Conservation (phyloP, 2,797 vertebrate genomes). For the Pangasius krempfi region DNA sequence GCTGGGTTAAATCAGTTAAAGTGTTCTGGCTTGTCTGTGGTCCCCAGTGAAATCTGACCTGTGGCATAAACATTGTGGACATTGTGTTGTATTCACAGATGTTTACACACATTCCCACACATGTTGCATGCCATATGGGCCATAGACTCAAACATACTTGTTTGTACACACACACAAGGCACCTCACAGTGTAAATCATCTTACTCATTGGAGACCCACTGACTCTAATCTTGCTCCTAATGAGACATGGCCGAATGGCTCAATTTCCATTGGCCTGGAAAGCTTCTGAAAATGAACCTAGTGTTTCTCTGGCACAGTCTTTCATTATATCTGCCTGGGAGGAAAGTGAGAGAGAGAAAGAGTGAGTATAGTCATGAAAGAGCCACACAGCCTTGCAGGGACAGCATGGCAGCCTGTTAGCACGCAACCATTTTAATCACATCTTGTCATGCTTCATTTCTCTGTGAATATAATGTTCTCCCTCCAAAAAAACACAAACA, state of each 20-base stretch:
- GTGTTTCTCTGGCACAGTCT: slow-evolving; percentile 58
- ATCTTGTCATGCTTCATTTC: slow-evolving; percentile 60
- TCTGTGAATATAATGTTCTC: slow-evolving; percentile 45
- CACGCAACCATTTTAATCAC: slow-evolving; percentile 62
- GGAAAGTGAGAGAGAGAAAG: slow-evolving; percentile 34
- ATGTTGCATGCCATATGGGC: slow-evolving; percentile 24
- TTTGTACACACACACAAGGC: slow-evolving; percentile 47
- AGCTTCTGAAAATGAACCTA: slow-evolving; percentile 58
- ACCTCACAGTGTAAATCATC: slow-evolving; percentile 55
- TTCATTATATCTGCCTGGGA: slow-evolving; percentile 54
- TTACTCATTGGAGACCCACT: slow-evolving; percentile 52
- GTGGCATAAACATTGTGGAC: slow-evolving; percentile 42
- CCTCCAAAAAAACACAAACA: slow-evolving; percentile 32
- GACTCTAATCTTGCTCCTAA: slow-evolving; percentile 59
- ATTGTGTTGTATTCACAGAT: slow-evolving; percentile 10
- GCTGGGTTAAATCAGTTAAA: slow-evolving; percentile 53
- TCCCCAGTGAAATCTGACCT: slow-evolving; percentile 26
- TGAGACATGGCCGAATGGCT: slow-evolving; percentile 59
- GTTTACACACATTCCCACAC: slow-evolving; percentile 41
- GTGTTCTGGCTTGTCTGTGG: slow-evolving; percentile 29
- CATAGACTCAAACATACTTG: background rate
- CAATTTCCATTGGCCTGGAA: slow-evolving; percentile 62
- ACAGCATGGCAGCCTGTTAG: slow-evolving; percentile 45
- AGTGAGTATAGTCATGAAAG: slow-evolving; percentile 37
- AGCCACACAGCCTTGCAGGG: slow-evolving; percentile 44